phyloP scores from a whole-genome alignment of 2,888 invertebrate species.

The Alviniconcha strummeri region DNA sequence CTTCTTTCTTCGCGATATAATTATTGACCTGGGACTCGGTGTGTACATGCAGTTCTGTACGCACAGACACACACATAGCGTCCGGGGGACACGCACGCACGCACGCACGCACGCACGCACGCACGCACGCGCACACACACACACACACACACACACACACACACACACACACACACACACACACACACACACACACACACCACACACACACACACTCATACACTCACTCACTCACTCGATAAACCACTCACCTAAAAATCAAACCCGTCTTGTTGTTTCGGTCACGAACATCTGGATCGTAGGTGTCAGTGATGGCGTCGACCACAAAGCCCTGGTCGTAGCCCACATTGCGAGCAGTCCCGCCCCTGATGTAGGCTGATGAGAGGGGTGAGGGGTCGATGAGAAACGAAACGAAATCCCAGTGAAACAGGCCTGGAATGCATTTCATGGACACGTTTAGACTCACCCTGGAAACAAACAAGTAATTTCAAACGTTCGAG shows the following conservation, averaged over 20 bases:
- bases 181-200: too few species aligned
- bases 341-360: constrained; percentile 48
- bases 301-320: constrained; percentile 47
- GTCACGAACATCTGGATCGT: constrained; percentile 49
- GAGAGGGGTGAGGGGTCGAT: constrained; percentile 48
- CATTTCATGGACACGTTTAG: constrained; percentile 56
- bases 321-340: constrained; percentile 45
- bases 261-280: constrained; percentile 39
- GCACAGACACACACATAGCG: too few species aligned
- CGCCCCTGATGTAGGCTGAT: constrained; percentile 47
- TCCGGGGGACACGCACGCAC: neutral
- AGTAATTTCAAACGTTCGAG: too few species aligned
- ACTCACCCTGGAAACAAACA: constrained; percentile 38
- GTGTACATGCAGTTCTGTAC: too few species aligned
- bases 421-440: constrained; percentile 52
- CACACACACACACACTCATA: neutral
- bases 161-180: too few species aligned
- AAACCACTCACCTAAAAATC: constrained; percentile 38
- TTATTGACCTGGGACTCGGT: too few species aligned
- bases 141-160: too few species aligned
- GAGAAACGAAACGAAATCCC: constrained; percentile 50
- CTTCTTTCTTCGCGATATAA: too few species aligned
- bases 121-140: neutral
- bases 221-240: neutral
- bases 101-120: neutral